Percentiles rank a stretch among this genome's conserved stretches.
phyloP scores from a whole-genome alignment of 2,888 invertebrate genomes.

The Xestoiulus laeticollis region DNA sequence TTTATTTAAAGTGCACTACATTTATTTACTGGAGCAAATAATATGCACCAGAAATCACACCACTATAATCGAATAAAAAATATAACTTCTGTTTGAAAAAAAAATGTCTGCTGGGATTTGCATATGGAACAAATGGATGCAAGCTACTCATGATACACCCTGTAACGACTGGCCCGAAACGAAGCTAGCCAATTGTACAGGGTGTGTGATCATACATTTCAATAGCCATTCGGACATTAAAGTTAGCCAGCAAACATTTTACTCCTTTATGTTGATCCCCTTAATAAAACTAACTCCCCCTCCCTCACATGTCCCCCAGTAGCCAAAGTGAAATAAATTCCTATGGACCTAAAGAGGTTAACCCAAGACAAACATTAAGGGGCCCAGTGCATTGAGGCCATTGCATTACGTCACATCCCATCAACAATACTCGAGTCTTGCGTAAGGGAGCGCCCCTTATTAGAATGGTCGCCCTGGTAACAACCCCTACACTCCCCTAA shows the following conservation, averaged over 20 bases:
- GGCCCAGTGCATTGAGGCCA: not conserved
- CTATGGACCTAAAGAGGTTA: constrained; percentile 18
- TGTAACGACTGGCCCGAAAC: not conserved
- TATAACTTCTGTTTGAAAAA: no score
- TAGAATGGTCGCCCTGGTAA: constrained; percentile 5
- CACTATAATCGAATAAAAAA: no score
- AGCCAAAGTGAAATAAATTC: not conserved
- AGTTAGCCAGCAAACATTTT: not conserved
- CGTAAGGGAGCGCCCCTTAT: constrained; percentile 1
- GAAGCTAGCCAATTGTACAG: not conserved
- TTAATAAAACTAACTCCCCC: not conserved
- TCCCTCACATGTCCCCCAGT: not conserved
- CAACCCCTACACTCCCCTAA: constrained; percentile 41
- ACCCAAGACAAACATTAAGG: not conserved
- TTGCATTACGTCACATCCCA: constrained; percentile 30
- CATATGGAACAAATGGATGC: no score
- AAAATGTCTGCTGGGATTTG: no score
- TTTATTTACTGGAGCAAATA: no score
- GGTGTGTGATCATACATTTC: not conserved
- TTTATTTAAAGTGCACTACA: no score
- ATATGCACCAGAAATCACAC: no score
- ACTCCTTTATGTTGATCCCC: not conserved
- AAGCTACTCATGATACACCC: not conserved
- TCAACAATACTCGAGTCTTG: not conserved
- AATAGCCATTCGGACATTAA: not conserved